Base-by-base conservation (phyloP, 2,797 vertebrate species). In the Cetoscarus ocellatus region DNA sequence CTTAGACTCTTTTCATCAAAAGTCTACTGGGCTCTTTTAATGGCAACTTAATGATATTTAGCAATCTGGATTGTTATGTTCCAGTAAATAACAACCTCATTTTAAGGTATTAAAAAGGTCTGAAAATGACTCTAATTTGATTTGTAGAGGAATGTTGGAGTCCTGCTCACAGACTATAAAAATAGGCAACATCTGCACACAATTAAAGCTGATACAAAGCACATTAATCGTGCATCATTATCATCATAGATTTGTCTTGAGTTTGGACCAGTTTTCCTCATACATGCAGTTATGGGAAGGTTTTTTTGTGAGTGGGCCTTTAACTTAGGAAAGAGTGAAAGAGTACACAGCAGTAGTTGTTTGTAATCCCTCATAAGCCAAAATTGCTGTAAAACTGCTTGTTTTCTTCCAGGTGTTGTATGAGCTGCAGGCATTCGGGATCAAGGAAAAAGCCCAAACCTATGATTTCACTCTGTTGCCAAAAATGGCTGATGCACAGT, bases 401-500 rank as follows among this genome's bases (percentile, higher is more conserved):
- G 42, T 57, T 67, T 67, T 42, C 60, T 18, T 47, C 35, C 59
- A 85, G 77, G 82, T 87, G 73, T 85, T 89, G 88, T 79, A 82
- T 70, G 78, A 82, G 70, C 38, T 62, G 12, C 65, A 59, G 54
- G 60, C 45, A 10, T 58, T 63, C 61, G 59, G 68, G 59, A 83
- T 82, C 66, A 76, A 88, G 61, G 52, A 61, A 67, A 87, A 80
- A 27, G 27, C 75, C 83, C 78, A 79, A 75, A 73, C 18, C 44
- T 59, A 70, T 90, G 83, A 91, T 83, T 74, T 88, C 86, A 86
- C 74, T 75, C 17, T 35, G 65, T 55, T 75, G 59, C 66, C 60
- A 58, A 55, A 66, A 53, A 79, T 66, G 71, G 55, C 80, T 74
- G 67, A 84, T 79, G 40, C 66, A 74, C 68, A 76, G 70, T 67